Base-by-base conservation (phyloP, 2,113 vertebrate genomes). In the Shinisaurus crocodilurus region DNA sequence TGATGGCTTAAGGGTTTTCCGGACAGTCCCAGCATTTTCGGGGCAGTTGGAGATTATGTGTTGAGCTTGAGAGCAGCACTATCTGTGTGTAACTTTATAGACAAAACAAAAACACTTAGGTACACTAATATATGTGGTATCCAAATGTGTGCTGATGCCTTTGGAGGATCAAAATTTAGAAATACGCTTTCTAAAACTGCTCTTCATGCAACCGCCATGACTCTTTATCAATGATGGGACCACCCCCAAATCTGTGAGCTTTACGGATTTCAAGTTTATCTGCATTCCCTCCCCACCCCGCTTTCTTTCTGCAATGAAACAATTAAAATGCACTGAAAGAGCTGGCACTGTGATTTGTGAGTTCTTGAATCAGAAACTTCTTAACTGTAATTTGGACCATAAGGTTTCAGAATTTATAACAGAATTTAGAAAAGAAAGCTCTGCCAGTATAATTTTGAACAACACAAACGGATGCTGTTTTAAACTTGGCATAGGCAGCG, bases 381-480 rank as follows among this genome's bases (percentile, higher is more conserved):
- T 37, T 13, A 86, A 50, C 29, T 72, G 0, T 72, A 34, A 74
- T 54, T 48, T 37, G 45, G 69, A 37, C 18, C 20, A 37, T 5
- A 13, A 25, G 45, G 32, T 67, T 85, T 69, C 37, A 45, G 29
- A 10, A 29, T 57, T 25, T 60, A 86, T 63, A 90, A 80, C 48
- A 20, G 80, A 91, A 74, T 74, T 86, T 40, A 79, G 67, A 45
- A 65, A 89, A 27, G 72, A 87, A 82, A 5, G 90, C 43, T 1
- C 32, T 16, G 15, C 9, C 32, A 74, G 0, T 0, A 4, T 9
- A n/a, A 85, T 87, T 76, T 43, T 48, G 81, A 92, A 18, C 0
- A 90, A 91, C 7, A 86, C 29, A n/a, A 20, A 45, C 0, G 16
- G 45, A 72, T 75, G 3, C 23, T 86, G 32, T n/a, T 67, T 45